Base-by-base conservation (phyloP, 2,888 invertebrate species). In the Agrotis clavis region DNA sequence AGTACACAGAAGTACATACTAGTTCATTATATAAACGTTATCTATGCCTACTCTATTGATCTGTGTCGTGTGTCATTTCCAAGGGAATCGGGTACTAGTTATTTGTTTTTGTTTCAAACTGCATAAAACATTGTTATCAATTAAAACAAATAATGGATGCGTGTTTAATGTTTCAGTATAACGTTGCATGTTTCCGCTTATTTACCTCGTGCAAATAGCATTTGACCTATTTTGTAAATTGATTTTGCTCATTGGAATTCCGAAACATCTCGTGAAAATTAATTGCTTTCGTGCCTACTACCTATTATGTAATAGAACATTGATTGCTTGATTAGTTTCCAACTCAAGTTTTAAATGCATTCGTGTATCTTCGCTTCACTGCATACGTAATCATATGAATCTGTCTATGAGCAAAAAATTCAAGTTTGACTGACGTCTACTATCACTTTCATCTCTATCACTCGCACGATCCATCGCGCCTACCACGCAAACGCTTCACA, bases 391-490 rank as follows among this genome's bases (percentile, higher is more conserved):
- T 67, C 13, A 35, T 13, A 21, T 61, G 5, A 45, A 51, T 25
- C 25, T 77, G 47, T 68, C 71, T 73, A 74, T 67, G 67, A 35
- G 61, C 64, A 68, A 71, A 78, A 73, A 77, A 81, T 70, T 67
- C 19, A 13, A 65, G 45, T 64, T 7, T 59, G 73, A 53, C 60
- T 67, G 79, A 57, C 73, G 53, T n/a, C 64, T 74, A 87, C 90
- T 91, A 90, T 93, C 91, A 92, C 93, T 94, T 93, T 93, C 92
- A 90, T 73, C 77, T 83, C 88, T 90, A 89, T 93, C 91, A 90
- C 93, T 92, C 74, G 83, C 80, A 79, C 62, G 57, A 57, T 53
- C 50, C 18, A 25, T 19, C 59, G 62, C 21, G 69, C 9, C 65
- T 73, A 63, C 71, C 59, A 59, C 59, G 35, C 14, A 45, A 72